A percentile compares a stretch with the other conserved stretches of the same genome.
These are phyloP conservation scores for Fistularia commersonii DNA, from an alignment of 2,797 vertebrate species.

Conservation along the genomic window DNA sequence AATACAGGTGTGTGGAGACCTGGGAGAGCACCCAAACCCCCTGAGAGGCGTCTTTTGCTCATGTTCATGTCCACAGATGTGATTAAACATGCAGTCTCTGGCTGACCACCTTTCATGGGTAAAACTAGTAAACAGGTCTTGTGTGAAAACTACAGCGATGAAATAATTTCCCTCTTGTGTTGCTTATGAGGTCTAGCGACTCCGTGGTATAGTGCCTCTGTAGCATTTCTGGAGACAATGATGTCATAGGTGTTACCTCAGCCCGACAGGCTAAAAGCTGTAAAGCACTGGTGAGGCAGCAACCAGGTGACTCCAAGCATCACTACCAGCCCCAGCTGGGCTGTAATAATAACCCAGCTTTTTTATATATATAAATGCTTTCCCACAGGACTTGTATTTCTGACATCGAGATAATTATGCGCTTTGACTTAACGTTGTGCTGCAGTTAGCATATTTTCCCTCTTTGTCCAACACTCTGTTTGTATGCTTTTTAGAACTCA, in stretches of 20 bases:
- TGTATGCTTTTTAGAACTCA: conserved; percentile 16
- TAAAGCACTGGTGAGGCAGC: conserved; percentile 66
- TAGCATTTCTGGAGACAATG: conserved; percentile 65
- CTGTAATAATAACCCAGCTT: conserved; percentile 56
- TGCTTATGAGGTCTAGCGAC: conserved; percentile 61
- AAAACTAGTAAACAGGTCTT: conserved; percentile 57
- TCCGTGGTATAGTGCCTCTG: conserved; percentile 60
- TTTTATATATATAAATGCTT: conserved; percentile 50
- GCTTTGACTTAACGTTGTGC: conserved; percentile 31
- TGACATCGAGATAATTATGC: conserved; percentile 50
- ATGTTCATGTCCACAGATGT: conserved; percentile 25
- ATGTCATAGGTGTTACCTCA: conserved; percentile 71
- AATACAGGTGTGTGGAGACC: conserved; percentile 62
- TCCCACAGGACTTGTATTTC: conserved; percentile 45
- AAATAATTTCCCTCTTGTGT: conserved; percentile 67
- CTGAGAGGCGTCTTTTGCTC: conserved; percentile 22
- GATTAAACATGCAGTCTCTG: conserved; percentile 44
- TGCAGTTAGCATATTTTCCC: conserved; percentile 24
- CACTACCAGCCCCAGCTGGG: conserved; percentile 52
- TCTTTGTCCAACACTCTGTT: conserved; percentile 16
- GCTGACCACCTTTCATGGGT: conserved; percentile 51
- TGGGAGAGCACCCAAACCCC: conserved; percentile 33
- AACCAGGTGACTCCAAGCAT: conserved; percentile 61
- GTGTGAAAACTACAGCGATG: conserved; percentile 57
- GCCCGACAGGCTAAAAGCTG: conserved; percentile 52